phyloP scores from a whole-genome alignment of 2,113 vertebrate genomes.

The Ammodytes marinus region DNA sequence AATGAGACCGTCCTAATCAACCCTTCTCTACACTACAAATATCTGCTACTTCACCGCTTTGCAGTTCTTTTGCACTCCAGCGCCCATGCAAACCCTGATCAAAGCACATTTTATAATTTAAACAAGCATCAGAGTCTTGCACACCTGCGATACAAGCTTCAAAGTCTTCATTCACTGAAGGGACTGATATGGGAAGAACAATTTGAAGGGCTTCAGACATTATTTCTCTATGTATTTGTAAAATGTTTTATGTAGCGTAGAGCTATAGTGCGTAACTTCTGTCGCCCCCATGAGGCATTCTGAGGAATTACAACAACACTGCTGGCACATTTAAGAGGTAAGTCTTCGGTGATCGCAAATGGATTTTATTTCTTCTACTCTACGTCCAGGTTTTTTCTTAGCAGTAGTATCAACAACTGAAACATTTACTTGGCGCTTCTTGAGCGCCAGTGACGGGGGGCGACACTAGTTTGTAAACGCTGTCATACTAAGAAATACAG shows the following conservation, averaged over 20 bases:
- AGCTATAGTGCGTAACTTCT: too few species aligned
- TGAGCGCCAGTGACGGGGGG: too few species aligned
- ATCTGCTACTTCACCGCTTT: conserved; percentile 13
- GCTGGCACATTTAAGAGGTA: too few species aligned
- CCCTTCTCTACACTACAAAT: conserved; percentile 39
- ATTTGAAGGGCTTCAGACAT: background rate
- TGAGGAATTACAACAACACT: too few species aligned
- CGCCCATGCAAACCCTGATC: conserved; percentile 40
- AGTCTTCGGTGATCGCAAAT: too few species aligned
- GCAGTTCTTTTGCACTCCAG: conserved; percentile 24
- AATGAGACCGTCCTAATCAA: conserved; percentile 62
- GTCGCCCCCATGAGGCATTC: too few species aligned
- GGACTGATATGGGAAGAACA: background rate
- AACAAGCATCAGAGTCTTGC: background rate
- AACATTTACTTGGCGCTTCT: too few species aligned
- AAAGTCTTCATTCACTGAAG: background rate
- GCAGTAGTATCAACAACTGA: too few species aligned
- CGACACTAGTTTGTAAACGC: too few species aligned
- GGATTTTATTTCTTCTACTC: too few species aligned
- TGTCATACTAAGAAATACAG: too few species aligned
- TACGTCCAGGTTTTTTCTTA: too few species aligned
- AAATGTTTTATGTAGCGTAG: background rate
- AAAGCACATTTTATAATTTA: conserved; percentile 1
- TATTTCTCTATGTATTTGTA: background rate
- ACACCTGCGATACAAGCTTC: background rate